A percentile compares a stretch with the other conserved stretches of the same genome.
phyloP scores from a whole-genome alignment of 2,113 vertebrate genomes.

The Stigmatopora argus region DNA sequence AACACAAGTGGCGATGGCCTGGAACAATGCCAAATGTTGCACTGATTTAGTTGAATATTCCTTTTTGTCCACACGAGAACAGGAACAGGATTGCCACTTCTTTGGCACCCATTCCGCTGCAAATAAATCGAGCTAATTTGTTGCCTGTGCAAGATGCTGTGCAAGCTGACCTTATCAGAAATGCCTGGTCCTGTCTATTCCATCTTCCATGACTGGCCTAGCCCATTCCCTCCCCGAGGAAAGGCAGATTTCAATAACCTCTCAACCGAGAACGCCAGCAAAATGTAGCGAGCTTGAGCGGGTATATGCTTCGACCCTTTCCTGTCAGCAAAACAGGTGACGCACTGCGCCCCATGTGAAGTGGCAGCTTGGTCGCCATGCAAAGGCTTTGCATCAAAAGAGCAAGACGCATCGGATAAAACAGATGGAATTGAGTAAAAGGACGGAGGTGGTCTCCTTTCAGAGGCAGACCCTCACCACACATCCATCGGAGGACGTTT shows the following conservation, averaged over 20 bases:
- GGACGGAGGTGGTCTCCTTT: constrained; percentile 22
- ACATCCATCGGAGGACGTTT: constrained; percentile 56
- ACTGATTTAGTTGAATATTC: background rate
- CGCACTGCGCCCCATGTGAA: constrained; percentile 32
- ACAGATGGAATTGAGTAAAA: constrained; percentile 13
- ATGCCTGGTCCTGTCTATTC: constrained; percentile 49
- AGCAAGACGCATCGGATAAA: constrained; percentile 7
- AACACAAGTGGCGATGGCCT: background rate
- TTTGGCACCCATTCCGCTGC: constrained; percentile 36
- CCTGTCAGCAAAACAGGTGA: constrained; percentile 45
- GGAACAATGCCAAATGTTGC: background rate
- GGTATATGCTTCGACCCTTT: constrained; percentile 11
- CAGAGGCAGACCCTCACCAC: background rate
- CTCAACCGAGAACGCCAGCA: constrained; percentile 36
- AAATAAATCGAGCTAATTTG: constrained; percentile 65
- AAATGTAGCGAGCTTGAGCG: constrained; percentile 28
- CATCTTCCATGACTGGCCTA: constrained; percentile 56
- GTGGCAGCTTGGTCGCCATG: constrained; percentile 12
- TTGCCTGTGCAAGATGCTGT: constrained; percentile 54
- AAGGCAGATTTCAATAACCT: constrained; percentile 54
- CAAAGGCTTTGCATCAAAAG: constrained; percentile 36
- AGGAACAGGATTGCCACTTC: background rate
- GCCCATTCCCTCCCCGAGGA: constrained; percentile 36
- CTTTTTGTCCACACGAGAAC: background rate
- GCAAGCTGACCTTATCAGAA: constrained; percentile 71